Base-by-base conservation (phyloP, 2,888 invertebrate genomes). In the Himalopsyche japonica region DNA sequence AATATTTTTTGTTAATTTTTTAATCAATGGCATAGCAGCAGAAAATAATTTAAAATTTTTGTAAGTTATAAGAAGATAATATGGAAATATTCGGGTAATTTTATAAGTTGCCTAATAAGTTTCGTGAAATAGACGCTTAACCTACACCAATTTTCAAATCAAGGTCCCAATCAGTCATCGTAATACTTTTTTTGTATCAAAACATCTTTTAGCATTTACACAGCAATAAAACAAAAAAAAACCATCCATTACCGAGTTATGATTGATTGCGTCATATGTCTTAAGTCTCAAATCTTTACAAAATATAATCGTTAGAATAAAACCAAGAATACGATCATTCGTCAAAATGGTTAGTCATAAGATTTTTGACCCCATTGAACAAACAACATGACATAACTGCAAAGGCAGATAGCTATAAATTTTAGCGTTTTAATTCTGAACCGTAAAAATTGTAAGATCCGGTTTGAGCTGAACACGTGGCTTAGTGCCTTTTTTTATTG, bases 331-430 rank as follows among this genome's bases (percentile, higher is more conserved):
- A 34, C 32, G 77, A 20, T 37, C 77, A 34, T 77, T 77, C 77
- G 77, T 77, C 77, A 77, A 24, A 77, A 77, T 77, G 77, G 24
- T 77, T 77, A 77, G 77, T 77, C 77, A 77, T 77, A 77, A 77
- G 77, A 77, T 77, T 77, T 77, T 77, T 77, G 77, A 77, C 77
- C 77, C 77, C 77, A 77, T 37, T 77, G 77, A 77, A 77, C 34
- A 77, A 37, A 77, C 43, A 70, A 77, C 77, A 34, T 77, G 77
- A 77, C 77, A 77, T 77, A 77, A 77, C 77, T 77, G 77, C 77
- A 77, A 77, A 77, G 43, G 43, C 37, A 34, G 77, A 77, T 43
- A 77, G 34, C 37, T 77, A 34, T 37, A 77, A 77, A 37, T 77
- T 37, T 77, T 77, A 37, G 3, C n/a, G 34, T 37, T 34, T 43